phyloP scores from a whole-genome alignment of 2,797 vertebrate genomes.

The Tinamus major region DNA sequence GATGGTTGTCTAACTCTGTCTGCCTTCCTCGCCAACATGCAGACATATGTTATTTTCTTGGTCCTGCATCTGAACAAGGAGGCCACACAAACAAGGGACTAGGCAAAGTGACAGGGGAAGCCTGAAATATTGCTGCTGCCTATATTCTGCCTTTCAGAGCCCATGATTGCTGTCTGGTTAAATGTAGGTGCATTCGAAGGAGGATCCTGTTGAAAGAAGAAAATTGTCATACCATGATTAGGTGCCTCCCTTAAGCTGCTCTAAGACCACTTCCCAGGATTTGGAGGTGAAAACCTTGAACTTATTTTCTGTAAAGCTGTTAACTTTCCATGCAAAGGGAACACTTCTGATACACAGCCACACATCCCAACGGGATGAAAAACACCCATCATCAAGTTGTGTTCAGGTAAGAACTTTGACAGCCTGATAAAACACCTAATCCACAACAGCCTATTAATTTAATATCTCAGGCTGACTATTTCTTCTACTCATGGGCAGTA shows the following conservation, averaged over 20 bases:
- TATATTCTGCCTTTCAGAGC: neutral
- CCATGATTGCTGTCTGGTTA: neutral
- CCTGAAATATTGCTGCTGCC: neutral
- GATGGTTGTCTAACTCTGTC: neutral
- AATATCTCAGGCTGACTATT: neutral
- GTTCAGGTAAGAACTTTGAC: neutral
- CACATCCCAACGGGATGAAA: neutral
- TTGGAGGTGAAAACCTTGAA: neutral
- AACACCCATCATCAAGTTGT: neutral
- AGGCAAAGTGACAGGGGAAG: neutral
- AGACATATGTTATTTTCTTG: neutral
- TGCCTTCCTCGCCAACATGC: neutral
- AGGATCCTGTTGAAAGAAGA: neutral
- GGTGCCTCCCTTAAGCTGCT: neutral
- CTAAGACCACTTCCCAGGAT: neutral
- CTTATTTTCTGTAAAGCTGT: neutral
- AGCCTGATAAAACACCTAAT: neutral
- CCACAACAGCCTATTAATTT: neutral
- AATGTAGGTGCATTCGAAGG: conserved; percentile 10
- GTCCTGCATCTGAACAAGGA: neutral
- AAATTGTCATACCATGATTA: neutral
- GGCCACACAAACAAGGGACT: neutral
- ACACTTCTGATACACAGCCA: neutral
- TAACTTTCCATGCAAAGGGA: rapidly evolving
- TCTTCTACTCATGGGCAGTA: neutral